Evolutionary conservation across 2,113 vertebrate genomes (phyloP), one percentile per base, ranked within the genome.

Genomic region (Nymphicus hollandicus): DNA sequence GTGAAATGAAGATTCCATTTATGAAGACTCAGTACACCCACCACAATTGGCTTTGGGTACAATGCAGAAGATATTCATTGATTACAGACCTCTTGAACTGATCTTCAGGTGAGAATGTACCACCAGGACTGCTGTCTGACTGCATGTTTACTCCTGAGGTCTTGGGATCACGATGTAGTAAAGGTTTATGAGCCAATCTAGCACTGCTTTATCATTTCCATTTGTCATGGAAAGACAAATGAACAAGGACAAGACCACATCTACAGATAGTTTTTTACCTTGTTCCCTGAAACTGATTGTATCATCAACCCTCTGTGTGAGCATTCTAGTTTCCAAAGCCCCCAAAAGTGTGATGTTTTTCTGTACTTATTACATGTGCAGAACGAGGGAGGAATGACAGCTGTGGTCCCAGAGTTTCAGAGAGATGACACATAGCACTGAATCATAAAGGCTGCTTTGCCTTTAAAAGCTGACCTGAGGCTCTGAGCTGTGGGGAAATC

Each of bases 371-470:
- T 94, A 87, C n/a, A 39, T 81, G 65, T 63, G 31, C 89, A 84
- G 87, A 89, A 49, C 64, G 65, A 92, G 60, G 43, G 39, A 74
- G 33, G 16, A 91, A 88, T 96, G 91, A 92, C 89, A 95, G 43
- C 27, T 23, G 69, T 81, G n/a, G 77, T 89, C 73, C 84, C 81
- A 84, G 72, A 95, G 14, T 18, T 89, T 43, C 58, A 86, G 56
- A 50, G 61, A 53, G 39, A 88, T 83, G 88, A 95, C 89, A 94
- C 61, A 43, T 18, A 84, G 55, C 64, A 89, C 60, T 66, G 56
- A 92, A 70, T 91, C 84, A 87, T 89, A 96, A 92, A 74, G 50
- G 28, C 25, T 94, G 11, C 84, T 92, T 84, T 87, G 61, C 87
- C 65, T 93, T 96, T 92, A 81, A 87, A 92, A 87, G 60, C 25